Percentiles rank a stretch among this genome's conserved stretches.
Conservation (phyloP, 2,113 vertebrate genomes). For the Syrrhaptes paradoxus region DNA sequence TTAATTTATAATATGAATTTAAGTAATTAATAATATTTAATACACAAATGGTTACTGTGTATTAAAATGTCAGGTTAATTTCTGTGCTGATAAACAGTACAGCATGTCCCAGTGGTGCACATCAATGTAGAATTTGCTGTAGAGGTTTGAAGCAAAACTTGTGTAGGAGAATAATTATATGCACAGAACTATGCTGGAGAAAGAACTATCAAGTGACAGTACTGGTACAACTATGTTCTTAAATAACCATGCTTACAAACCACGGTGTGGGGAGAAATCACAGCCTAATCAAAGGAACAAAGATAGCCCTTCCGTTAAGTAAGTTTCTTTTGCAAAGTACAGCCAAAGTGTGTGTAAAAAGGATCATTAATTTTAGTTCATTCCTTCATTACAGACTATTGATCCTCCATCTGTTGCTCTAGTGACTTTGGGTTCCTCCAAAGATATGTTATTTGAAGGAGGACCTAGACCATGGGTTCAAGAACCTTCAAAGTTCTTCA, state of each 20-base stretch:
- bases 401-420: conserved; percentile 87
- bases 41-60: neutral
- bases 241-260: neutral
- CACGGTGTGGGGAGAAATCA: neutral
- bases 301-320: neutral
- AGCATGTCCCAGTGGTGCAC: neutral
- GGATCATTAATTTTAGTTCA: neutral
- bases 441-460: conserved; percentile 92
- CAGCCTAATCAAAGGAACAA: neutral
- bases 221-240: neutral
- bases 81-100: neutral
- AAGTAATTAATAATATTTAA: too few relatives aligned
- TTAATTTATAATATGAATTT: too few relatives aligned
- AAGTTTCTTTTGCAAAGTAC: neutral
- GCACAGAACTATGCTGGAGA: neutral
- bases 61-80: neutral
- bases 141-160: neutral
- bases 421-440: conserved; percentile 94
- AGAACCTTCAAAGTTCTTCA: conserved; percentile 93
- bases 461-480: conserved; percentile 93
- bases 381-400: conserved; percentile 73
- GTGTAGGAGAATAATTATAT: neutral
- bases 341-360: neutral
- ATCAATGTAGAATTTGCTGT: neutral
- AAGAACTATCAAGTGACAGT: neutral